These are phyloP conservation scores for Tricholaema leucomelas DNA, from an alignment of 2,113 vertebrate genomes.

Conservation along the genomic window DNA sequence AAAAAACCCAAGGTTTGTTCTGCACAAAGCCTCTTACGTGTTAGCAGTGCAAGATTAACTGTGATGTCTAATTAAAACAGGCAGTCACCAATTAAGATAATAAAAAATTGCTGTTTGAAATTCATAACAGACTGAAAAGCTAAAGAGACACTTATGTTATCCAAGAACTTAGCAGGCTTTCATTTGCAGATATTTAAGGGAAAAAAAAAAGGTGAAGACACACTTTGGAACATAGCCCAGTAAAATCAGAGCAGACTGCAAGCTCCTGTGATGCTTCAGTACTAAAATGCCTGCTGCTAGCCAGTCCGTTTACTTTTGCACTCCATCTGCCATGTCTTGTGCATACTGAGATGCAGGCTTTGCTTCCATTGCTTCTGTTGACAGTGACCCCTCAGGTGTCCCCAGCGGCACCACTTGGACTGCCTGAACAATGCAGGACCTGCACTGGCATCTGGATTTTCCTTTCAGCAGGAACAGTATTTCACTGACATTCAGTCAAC, in stretches of 20 bases:
- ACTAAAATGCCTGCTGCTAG: constrained; percentile 36
- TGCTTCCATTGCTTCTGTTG: background rate
- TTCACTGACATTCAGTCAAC: background rate
- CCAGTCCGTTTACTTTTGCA: background rate
- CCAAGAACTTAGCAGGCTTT: constrained; percentile 26
- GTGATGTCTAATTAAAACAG: constrained; percentile 40
- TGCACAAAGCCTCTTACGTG: background rate
- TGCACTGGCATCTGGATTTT: background rate
- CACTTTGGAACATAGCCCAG: constrained; percentile 40
- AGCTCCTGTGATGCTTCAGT: background rate
- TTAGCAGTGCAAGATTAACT: background rate
- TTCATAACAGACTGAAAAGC: constrained; percentile 9
- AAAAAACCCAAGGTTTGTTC: background rate
- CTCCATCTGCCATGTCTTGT: constrained; percentile 65
- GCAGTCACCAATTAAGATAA: constrained; percentile 25
- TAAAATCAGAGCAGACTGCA: background rate
- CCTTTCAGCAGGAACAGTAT: background rate
- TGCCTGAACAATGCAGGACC: background rate
- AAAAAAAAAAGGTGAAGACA: background rate
- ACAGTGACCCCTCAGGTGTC: background rate
- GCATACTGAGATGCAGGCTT: background rate
- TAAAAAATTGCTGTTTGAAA: constrained; percentile 39
- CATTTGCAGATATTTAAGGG: constrained; percentile 29
- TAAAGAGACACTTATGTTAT: constrained; percentile 25
- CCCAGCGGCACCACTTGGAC: background rate